Percentiles rank a stretch among this genome's conserved stretches.
These are phyloP conservation scores for Diabrotica undecimpunctata DNA, from an alignment of 1,140 invertebrate genomes.

Conservation along the genomic window DNA sequence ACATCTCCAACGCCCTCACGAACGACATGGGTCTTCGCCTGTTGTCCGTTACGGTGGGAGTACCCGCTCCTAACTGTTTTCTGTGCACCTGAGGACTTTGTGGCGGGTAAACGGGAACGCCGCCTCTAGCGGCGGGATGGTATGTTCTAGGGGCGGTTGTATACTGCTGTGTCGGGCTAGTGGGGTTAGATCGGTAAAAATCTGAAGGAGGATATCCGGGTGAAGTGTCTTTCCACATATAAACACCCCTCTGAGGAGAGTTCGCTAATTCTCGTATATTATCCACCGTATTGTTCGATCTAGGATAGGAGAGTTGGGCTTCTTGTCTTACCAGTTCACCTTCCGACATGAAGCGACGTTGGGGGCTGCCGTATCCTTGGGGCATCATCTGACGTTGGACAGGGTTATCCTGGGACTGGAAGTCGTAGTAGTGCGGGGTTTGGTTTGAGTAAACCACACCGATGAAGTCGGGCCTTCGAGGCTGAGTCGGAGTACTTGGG, in stretches of 20 bases:
- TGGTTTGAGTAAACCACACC: conserved; percentile 56
- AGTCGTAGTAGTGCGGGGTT: conserved; percentile 45
- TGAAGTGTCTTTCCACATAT: conserved; percentile 80
- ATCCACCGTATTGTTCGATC: conserved; percentile 61
- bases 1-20: conserved; percentile 89
- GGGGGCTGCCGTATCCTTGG: conserved; percentile 61
- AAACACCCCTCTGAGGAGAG: conserved; percentile 77
- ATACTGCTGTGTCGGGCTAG: conserved; percentile 68
- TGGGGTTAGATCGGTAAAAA: conserved; percentile 63
- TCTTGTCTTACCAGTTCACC: conserved; percentile 76
- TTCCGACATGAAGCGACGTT: conserved; percentile 80
- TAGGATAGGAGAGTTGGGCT: conserved; percentile 52
- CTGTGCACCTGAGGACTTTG: conserved; percentile 61
- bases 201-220: conserved; percentile 43
- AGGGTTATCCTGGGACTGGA: conserved; percentile 42
- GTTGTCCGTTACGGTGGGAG: conserved; percentile 43
- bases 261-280: conserved; percentile 74
- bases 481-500: conserved; percentile 83
- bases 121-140: conserved; percentile 60
- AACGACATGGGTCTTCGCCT: conserved; percentile 82
- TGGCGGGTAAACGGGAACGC: conserved; percentile 66
- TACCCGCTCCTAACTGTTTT: conserved; percentile 44
- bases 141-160: conserved; percentile 48
- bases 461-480: conserved; percentile 80
- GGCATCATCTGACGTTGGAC: conserved; percentile 42